Evolutionary conservation across 2,113 vertebrate genomes (phyloP).

Genomic region (Agapornis roseicollis): DNA sequence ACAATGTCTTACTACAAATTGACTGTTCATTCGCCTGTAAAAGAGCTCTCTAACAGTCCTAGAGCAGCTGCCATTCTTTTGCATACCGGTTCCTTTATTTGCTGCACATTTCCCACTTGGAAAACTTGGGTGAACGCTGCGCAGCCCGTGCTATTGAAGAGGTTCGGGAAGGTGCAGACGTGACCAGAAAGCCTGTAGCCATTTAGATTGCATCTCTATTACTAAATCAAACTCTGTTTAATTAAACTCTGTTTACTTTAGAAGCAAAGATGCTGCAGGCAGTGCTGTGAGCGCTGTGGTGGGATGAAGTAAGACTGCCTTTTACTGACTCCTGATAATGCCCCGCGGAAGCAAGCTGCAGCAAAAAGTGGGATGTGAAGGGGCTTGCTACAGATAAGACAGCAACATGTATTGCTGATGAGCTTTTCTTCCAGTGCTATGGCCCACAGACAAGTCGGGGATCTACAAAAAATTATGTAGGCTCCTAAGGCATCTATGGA

Average conservation of each 20-base stretch:
- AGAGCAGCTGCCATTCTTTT: conserved; percentile 36
- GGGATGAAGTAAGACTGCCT: background rate
- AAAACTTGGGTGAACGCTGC: background rate
- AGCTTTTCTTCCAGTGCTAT: background rate
- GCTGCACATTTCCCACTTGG: background rate
- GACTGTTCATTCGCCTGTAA: conserved; percentile 23
- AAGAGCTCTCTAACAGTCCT: conserved; percentile 25
- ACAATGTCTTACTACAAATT: conserved; percentile 66
- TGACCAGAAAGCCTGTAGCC: background rate
- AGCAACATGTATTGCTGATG: background rate
- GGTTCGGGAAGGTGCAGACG: background rate
- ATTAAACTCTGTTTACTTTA: background rate
- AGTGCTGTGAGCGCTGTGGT: rapidly evolving
- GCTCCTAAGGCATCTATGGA: background rate
- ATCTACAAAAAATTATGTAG: background rate
- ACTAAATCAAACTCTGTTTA: background rate
- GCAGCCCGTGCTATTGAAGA: background rate
- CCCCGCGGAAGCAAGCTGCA: background rate
- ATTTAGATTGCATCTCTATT: background rate
- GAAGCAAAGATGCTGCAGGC: background rate
- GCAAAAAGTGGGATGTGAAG: background rate
- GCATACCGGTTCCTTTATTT: background rate
- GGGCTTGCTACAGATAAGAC: background rate
- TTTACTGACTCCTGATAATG: background rate
- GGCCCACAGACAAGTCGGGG: background rate